Base-by-base conservation (phyloP, 2,888 invertebrate genomes). In the Suillia variegata region DNA sequence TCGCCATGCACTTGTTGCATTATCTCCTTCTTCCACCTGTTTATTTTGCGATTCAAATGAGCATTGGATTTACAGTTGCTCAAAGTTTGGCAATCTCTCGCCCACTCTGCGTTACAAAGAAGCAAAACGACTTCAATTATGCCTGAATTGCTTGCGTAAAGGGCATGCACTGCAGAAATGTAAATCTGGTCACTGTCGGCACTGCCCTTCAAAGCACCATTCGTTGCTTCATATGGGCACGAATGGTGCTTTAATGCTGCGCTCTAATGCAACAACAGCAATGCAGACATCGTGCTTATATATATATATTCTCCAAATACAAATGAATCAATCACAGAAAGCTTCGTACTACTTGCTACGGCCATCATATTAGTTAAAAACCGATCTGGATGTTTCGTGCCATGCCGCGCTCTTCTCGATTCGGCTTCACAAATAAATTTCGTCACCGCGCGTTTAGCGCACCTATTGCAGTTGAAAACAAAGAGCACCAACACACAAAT, bases 281-380 rank as follows among this genome's bases (percentile, higher is more conserved):
- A 45, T 13, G 17, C 45, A 45, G 18, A 5, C 45, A 20, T 45
- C 45, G 45, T 45, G 17, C 20, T 17, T 45, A 5, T 38, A 8
- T 38, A 13, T n/a, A n/a, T n/a, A 12, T 12, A 31, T 31, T 31
- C 38, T 38, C 38, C 6, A 13, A 6, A n/a, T 38, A 13, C 24
- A 8, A 24, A 18, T 15, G 34, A 48, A 22, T 42, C 45, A 3
- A 20, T 33, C 8, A 4, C 61, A n/a, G 42, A 18, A 33, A 13
- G 21, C 31, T 56, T 54, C 49, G 57, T 61, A 3, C 34, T 61
- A 24, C 33, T 60, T 4, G 58, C 62, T 2, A 57, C 64, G 4
- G 61, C 64, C 0, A 54, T 62, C 21, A 31, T 62, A 2, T 13
- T 54, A 18, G 20, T 54, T 26, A 54, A 54, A 45, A 54, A 54